A percentile compares a stretch with the other conserved stretches of the same genome.
These are phyloP conservation scores for Mimachlamys varia DNA, from an alignment of 2,888 invertebrate genomes.

Conservation along the genomic window DNA sequence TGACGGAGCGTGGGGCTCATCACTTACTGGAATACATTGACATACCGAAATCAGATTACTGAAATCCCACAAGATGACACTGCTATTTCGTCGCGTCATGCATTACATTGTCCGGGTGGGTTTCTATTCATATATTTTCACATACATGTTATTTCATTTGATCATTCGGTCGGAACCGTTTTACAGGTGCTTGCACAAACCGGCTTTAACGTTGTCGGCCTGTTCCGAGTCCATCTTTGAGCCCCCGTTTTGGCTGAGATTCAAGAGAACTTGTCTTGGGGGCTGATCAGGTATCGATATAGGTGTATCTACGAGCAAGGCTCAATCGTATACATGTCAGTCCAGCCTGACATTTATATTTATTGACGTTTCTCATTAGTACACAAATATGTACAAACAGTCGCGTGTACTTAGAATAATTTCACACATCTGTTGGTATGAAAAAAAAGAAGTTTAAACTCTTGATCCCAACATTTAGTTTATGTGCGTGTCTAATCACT, in stretches of 20 bases:
- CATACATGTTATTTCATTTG: background rate
- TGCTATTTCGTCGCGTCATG: background rate
- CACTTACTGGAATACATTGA: background rate
- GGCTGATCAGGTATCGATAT: slow-evolving; percentile 13
- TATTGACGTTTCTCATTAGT: too few relatives aligned
- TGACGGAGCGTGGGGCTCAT: background rate
- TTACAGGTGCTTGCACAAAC: background rate
- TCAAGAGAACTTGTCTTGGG: background rate
- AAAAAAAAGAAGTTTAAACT: too few relatives aligned
- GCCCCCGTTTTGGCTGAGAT: background rate
- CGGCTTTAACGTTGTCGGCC: background rate
- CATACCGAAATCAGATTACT: background rate
- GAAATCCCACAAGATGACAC: background rate
- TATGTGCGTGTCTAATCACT: too few relatives aligned
- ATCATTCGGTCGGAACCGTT: background rate
- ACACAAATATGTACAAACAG: too few relatives aligned
- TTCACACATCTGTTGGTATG: too few relatives aligned
- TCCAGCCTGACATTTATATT: background rate
- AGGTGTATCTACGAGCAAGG: background rate
- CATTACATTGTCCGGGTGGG: background rate
- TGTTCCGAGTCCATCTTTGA: background rate
- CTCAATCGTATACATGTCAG: background rate
- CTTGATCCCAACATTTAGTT: too few relatives aligned
- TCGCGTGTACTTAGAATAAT: too few relatives aligned
- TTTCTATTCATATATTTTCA: background rate